These are phyloP conservation scores for Ictalurus furcatus DNA, from an alignment of 2,113 vertebrate genomes.

Conservation along the genomic window DNA sequence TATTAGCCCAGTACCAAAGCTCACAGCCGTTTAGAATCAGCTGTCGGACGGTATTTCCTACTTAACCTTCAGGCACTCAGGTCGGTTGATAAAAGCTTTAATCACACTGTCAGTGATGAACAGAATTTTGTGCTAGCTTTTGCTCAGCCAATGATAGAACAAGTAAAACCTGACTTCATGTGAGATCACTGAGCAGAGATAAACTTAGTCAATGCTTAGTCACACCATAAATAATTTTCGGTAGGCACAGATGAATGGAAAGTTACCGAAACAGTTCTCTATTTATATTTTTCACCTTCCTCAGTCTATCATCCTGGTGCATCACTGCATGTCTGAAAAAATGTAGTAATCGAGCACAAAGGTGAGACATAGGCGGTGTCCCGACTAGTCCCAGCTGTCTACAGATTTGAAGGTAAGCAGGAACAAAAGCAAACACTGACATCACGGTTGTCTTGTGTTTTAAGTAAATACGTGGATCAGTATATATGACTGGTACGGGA, in stretches of 20 bases:
- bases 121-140: background rate
- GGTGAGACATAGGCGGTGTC: background rate
- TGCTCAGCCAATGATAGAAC: background rate
- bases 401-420: background rate
- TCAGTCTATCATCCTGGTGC: background rate
- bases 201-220: background rate
- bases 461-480: background rate
- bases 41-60: background rate
- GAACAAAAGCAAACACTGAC: background rate
- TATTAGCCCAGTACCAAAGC: background rate
- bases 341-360: background rate
- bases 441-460: background rate
- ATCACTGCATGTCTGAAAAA: background rate
- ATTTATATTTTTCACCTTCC: background rate
- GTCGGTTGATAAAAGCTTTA: background rate
- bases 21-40: background rate
- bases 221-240: background rate
- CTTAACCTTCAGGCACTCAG: background rate
- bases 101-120: background rate
- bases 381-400: constrained; percentile 4
- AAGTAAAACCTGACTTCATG: background rate
- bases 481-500: background rate
- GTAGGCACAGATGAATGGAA: background rate
- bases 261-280: background rate
- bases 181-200: background rate